These are phyloP conservation scores for Corythucha ciliata DNA, from an alignment of 2,888 invertebrate species.

Conservation along the genomic window DNA sequence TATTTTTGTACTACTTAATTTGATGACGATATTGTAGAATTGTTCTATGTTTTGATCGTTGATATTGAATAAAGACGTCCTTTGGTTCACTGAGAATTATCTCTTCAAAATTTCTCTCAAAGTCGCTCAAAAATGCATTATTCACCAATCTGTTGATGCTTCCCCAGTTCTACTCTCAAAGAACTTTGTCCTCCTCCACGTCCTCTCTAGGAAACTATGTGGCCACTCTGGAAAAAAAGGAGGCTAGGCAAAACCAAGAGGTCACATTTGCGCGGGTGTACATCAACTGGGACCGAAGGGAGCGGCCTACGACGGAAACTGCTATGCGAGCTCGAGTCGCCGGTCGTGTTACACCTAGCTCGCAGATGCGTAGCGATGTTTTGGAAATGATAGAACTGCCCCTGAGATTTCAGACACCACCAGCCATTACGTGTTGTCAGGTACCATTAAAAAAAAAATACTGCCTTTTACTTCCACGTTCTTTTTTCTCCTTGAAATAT, in stretches of 20 bases:
- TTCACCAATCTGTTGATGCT: no score
- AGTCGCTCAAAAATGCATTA: no score
- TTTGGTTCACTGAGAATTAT: no score
- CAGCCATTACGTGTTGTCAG: conserved; percentile 53
- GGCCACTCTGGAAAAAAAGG: conserved; percentile 54
- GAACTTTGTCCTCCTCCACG: no score
- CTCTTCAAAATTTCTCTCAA: no score
- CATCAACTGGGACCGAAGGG: conserved; percentile 56
- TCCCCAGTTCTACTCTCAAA: no score
- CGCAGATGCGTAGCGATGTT: conserved; percentile 36
- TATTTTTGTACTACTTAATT: no score
- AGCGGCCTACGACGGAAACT: conserved; percentile 41
- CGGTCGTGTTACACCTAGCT: conserved; percentile 57
- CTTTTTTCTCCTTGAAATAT: no score
- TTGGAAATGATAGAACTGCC: conserved; percentile 68
- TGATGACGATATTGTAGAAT: no score
- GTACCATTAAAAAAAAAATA: conserved; percentile 36
- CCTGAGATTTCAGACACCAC: conserved; percentile 46
- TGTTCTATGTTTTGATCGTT: no score
- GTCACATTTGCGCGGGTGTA: conserved; percentile 56
- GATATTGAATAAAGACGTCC: no score
- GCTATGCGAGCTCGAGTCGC: conserved; percentile 61
- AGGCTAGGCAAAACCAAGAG: conserved; percentile 41
- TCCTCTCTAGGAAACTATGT: conserved; percentile 51
- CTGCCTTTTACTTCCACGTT: background rate